Conservation (phyloP, 2,797 vertebrate species). For the Argya squamiceps region DNA sequence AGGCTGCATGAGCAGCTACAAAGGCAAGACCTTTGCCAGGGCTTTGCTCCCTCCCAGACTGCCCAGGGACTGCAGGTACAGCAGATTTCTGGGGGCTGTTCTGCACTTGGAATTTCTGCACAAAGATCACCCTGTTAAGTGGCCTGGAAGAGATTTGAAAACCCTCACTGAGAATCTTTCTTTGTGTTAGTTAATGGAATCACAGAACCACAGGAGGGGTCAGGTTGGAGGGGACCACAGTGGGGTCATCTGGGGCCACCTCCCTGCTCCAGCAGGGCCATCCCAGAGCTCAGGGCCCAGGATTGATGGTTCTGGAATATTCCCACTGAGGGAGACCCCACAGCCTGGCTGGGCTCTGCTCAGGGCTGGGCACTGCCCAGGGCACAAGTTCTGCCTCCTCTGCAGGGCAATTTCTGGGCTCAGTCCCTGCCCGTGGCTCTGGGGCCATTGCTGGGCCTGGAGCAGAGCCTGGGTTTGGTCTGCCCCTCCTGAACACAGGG, state of each 20-base stretch:
- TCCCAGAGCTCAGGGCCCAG: not conserved
- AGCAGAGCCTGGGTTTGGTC: not conserved
- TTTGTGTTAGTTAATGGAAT: not conserved
- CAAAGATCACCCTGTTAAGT: not conserved
- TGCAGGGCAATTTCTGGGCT: not conserved
- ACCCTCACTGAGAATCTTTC: no score
- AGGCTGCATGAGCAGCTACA: not conserved
- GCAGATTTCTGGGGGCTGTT: not conserved
- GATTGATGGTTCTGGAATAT: not conserved
- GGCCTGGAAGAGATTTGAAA: not conserved
- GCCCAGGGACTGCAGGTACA: not conserved
- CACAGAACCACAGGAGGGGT: not conserved
- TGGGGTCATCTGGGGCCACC: not conserved
- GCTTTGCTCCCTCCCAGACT: not conserved
- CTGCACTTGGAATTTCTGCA: not conserved
- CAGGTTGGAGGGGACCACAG: not conserved
- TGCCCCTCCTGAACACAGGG: no score
- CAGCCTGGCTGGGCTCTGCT: not conserved
- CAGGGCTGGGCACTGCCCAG: not conserved
- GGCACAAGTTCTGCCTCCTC: not conserved
- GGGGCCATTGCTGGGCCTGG: not conserved
- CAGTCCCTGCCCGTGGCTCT: rapidly evolving
- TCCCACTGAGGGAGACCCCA: not conserved
- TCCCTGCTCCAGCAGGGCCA: not conserved
- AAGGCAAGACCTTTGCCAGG: not conserved